Base-by-base conservation (phyloP, 2,113 vertebrate species). In the Thalassoma bifasciatum region DNA sequence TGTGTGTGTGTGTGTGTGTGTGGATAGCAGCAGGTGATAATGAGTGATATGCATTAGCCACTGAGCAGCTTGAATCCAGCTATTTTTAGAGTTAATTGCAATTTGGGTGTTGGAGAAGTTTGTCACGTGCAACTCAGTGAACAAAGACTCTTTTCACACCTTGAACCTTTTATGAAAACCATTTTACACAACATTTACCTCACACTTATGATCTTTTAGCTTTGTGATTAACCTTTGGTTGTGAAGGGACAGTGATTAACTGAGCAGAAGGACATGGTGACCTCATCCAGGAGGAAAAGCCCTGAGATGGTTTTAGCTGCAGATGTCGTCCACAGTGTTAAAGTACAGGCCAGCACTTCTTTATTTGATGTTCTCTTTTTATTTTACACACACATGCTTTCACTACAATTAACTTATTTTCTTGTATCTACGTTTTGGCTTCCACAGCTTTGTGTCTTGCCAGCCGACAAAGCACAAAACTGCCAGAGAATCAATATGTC, bases 21-120 rank as follows among this genome's bases (percentile, higher is more conserved):
- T 60, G 85, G 82, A 75, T 66, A 80, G 69, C 69, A 63, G 46
- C 53, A 60, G 82, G 75, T 53, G 66, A 77, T 88, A 84, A 86
- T 88, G 85, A 91, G 77, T 90, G 88, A 92, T 89, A 81, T 81
- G 46, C 74, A 71, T 88, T 85, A 61, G 71, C 30, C 16, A 23
- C 72, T 81, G 51, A 79, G 59, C 56, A 74, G 70, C 57, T 22
- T 64, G 82, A 77, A 58, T 30, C 36, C 4, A 21, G 57, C 82
- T 90, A 89, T 84, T 82, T 86, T 85, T 90, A 85, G 82, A 82
- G 34, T 40, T 71, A 69, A 76, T 83, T 81, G 67, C 73, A 63
- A 73, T 73, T 82, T 72, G 49, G 76, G 73, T 75, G 64, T 22
- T 71, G 36, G 77, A 51, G 38, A 81, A 81, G 68, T 85, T 81